These are phyloP conservation scores for Lindbergichthys nudifrons DNA, from an alignment of 2,797 vertebrate species.

Conservation along the genomic window DNA sequence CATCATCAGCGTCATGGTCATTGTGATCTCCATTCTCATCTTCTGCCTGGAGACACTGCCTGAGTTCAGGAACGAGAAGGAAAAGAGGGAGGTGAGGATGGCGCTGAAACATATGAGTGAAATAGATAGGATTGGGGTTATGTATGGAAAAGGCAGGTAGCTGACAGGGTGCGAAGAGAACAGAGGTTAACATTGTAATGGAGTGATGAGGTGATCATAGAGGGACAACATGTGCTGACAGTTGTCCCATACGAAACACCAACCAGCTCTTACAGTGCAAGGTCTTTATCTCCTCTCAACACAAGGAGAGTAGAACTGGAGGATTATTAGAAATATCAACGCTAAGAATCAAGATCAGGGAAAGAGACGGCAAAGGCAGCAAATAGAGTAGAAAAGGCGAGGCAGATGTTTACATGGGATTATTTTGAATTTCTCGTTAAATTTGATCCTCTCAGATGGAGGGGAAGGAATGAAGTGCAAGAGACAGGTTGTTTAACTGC, in stretches of 20 bases:
- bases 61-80: conserved; percentile 90
- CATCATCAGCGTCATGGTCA: conserved; percentile 94
- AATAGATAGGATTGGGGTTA: not conserved
- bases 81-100: conserved; percentile 83
- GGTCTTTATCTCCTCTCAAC: conserved; percentile 21
- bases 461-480: conserved; percentile 45
- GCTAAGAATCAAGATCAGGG: not conserved
- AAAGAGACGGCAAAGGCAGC: conserved; percentile 13
- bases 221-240: conserved; percentile 46
- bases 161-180: conserved; percentile 32
- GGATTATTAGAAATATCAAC: not conserved
- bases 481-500: conserved; percentile 33
- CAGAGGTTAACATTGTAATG: conserved; percentile 18
- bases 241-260: conserved; percentile 33
- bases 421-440: conserved; percentile 78
- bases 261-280: conserved; percentile 15
- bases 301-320: not conserved
- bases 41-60: conserved; percentile 97
- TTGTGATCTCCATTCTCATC: conserved; percentile 95
- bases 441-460: conserved; percentile 70
- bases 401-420: conserved; percentile 47
- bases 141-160: not conserved
- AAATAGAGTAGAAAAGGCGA: conserved; percentile 7
- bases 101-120: conserved; percentile 8
- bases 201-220: conserved; percentile 34